phyloP scores from a whole-genome alignment of 1,140 invertebrate genomes.

The Adoxophyes honmai region DNA sequence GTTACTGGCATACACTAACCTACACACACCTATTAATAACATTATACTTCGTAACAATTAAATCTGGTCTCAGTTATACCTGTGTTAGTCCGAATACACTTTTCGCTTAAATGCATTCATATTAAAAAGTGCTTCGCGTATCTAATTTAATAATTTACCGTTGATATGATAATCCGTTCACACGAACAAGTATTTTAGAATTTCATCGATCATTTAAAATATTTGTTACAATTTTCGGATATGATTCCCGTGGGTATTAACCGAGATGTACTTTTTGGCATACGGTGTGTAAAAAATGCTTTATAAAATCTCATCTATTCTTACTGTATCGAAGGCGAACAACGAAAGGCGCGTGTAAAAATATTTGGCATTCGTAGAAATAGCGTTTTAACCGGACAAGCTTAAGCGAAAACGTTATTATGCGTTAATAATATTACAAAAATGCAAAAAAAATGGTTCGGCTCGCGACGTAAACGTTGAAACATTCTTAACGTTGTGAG shows the following conservation, averaged over 20 bases:
- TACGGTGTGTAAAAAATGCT: not conserved
- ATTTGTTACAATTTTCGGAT: not conserved
- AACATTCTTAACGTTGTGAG: too few relatives aligned
- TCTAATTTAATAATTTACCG: slow-evolving; percentile 36
- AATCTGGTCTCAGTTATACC: slow-evolving; percentile 40
- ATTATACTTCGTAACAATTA: slow-evolving; percentile 28
- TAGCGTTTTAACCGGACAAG: not conserved
- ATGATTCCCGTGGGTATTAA: not conserved
- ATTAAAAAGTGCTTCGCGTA: slow-evolving; percentile 46
- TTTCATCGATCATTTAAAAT: not conserved
- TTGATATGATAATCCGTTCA: slow-evolving; percentile 50
- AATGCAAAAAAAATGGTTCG: not conserved
- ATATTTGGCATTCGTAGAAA: not conserved
- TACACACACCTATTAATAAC: slow-evolving; percentile 42
- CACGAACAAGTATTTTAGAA: slow-evolving; percentile 19
- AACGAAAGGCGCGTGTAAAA: not conserved
- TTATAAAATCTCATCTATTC: not conserved
- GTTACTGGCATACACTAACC: slow-evolving; percentile 44
- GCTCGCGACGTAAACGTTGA: not conserved
- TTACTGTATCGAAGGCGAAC: not conserved
- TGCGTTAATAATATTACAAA: not conserved
- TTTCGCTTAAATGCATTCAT: slow-evolving; percentile 36
- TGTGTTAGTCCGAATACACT: slow-evolving; percentile 35
- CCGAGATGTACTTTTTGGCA: slow-evolving; percentile 5
- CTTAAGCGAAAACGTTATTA: not conserved